A percentile compares a stretch with the other conserved stretches of the same genome.
Evolutionary conservation across 2,113 vertebrate species (phyloP).

Genomic region (Elanus axillaris): DNA sequence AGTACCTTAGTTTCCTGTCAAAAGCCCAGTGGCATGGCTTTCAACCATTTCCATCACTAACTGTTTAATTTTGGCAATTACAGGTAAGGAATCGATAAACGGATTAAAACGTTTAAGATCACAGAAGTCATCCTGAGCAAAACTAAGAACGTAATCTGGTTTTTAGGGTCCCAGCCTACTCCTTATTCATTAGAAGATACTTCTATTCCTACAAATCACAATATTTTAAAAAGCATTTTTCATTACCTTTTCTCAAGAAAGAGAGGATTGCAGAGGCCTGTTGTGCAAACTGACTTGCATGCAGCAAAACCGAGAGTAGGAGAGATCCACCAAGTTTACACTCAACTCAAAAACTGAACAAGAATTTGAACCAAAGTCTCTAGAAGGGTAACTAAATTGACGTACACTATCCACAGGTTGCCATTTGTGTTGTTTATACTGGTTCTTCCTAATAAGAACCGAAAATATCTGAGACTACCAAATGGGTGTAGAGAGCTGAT

Average conservation of each 20-base stretch:
- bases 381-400: not conserved
- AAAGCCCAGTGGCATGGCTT: not conserved
- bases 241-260: not conserved
- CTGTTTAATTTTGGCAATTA: not conserved
- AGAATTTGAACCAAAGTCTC: not conserved
- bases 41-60: not conserved
- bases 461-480: not conserved
- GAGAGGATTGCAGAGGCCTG: not conserved
- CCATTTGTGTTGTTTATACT: fast-evolving
- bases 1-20: not conserved
- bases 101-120: not conserved
- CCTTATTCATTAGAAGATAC: not conserved
- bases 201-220: not conserved
- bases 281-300: not conserved
- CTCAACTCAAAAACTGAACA: not conserved
- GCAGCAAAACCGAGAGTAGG: fast-evolving
- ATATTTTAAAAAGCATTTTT: not conserved
- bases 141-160: not conserved
- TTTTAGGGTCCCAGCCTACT: not conserved
- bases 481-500: not conserved
- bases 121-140: not conserved
- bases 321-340: not conserved
- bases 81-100: fast-evolving
- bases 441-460: not conserved
- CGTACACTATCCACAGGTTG: fast-evolving